Percentiles rank a stretch among this genome's conserved stretches.
Conservation (phyloP, 2,888 invertebrate species). For the Stenodera caucasica region DNA sequence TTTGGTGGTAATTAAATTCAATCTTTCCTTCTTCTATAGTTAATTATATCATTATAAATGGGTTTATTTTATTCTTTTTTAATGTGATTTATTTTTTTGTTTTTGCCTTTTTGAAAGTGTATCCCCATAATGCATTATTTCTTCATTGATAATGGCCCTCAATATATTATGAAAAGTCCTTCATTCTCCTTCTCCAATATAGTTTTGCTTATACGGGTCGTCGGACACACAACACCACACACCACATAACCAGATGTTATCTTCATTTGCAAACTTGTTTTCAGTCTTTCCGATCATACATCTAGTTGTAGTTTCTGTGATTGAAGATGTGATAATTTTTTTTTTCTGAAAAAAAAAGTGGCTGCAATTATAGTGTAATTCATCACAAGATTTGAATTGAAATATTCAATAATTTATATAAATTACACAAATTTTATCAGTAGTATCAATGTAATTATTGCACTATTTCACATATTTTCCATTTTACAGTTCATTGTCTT, state of each 20-base stretch:
- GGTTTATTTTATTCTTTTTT: not conserved
- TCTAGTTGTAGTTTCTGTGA: not conserved
- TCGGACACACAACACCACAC: not conserved
- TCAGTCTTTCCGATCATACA: not conserved
- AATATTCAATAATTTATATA: not conserved
- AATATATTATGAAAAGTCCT: not conserved
- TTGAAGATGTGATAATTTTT: not conserved
- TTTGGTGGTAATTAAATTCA: not conserved
- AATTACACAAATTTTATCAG: not conserved
- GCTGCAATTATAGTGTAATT: not conserved
- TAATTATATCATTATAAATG: constrained; percentile 1
- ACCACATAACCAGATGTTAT: constrained; percentile 4
- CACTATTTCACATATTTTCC: not conserved
- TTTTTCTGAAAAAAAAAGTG: not conserved
- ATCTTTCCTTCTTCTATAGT: not conserved
- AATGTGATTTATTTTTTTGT: not conserved
- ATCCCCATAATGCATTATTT: not conserved
- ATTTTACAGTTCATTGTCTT: not conserved
- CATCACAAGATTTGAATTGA: not conserved
- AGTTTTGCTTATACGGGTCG: constrained; percentile 2
- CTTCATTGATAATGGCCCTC: not conserved
- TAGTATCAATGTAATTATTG: not conserved
- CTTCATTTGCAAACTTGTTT: constrained; percentile 6
- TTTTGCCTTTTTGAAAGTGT: not conserved
- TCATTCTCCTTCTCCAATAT: constrained; percentile 3